Evolutionary conservation across 2,888 invertebrate species (phyloP).

Genomic region (Geotrupes spiniger): DNA sequence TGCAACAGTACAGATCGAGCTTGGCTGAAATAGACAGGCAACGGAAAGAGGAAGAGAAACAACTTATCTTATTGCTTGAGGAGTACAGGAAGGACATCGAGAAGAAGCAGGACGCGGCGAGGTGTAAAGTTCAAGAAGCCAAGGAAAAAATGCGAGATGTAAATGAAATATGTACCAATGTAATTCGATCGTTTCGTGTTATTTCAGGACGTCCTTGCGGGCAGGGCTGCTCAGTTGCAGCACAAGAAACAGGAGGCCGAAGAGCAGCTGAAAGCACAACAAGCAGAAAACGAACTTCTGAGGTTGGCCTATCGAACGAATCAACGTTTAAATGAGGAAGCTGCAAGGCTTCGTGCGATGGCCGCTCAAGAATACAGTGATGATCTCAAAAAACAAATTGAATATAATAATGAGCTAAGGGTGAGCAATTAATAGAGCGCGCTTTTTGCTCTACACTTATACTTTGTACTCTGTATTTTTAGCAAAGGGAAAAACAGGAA

Average conservation of each 20-base stretch:
- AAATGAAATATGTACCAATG: background rate
- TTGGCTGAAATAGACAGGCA: constrained; percentile 39
- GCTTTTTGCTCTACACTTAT: too few species aligned
- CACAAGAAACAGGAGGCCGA: constrained; percentile 40
- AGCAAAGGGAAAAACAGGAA: constrained; percentile 43
- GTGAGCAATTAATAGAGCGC: constrained; percentile 30
- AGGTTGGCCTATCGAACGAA: constrained; percentile 41
- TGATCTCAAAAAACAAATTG: constrained; percentile 47
- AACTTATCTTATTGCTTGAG: constrained; percentile 37
- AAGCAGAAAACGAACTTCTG: constrained; percentile 44
- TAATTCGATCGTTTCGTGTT: constrained; percentile 2
- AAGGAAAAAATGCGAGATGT: constrained; percentile 39
- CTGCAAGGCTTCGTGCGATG: constrained; percentile 36
- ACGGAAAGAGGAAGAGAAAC: constrained; percentile 40
- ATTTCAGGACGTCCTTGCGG: constrained; percentile 40
- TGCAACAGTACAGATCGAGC: constrained; percentile 39
- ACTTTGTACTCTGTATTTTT: background rate
- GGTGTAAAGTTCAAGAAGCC: constrained; percentile 40
- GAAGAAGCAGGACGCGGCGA: constrained; percentile 40
- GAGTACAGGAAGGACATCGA: constrained; percentile 37
- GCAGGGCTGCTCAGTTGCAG: constrained; percentile 42
- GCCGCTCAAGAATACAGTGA: constrained; percentile 40
- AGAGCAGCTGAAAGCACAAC: constrained; percentile 33
- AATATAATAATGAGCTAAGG: constrained; percentile 42
- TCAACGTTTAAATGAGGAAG: constrained; percentile 40